phyloP scores from a whole-genome alignment of 2,888 invertebrate species.

The Apotomis capreana region DNA sequence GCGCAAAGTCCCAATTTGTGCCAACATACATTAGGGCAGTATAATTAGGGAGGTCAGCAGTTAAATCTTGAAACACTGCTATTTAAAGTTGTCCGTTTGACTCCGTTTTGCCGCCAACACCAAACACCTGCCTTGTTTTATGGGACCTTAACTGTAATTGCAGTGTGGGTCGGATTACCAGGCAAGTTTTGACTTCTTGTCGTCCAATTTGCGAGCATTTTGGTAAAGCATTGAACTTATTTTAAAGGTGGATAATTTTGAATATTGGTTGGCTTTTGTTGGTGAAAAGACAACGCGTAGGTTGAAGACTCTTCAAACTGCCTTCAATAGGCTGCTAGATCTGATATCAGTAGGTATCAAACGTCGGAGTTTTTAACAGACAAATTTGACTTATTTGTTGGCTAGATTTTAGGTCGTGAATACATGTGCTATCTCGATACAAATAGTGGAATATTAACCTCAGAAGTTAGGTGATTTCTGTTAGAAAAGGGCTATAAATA shows the following conservation, averaged over 20 bases:
- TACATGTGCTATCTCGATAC: no score
- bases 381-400: no score
- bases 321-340: no score
- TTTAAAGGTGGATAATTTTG: neutral
- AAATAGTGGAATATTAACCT: neutral
- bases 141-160: constrained; percentile 16
- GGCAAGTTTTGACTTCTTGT: constrained; percentile 10
- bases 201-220: neutral
- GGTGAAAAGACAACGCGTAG: no score
- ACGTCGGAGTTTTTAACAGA: no score
- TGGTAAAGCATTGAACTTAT: neutral
- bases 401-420: no score
- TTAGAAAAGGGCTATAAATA: constrained; percentile 6
- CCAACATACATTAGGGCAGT: constrained; percentile 55
- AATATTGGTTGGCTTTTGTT: neutral
- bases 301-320: no score
- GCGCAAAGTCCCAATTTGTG: constrained; percentile 47
- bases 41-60: constrained; percentile 61
- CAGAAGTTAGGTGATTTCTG: neutral
- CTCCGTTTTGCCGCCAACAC: constrained; percentile 44
- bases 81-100: constrained; percentile 53
- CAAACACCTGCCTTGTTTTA: constrained; percentile 32
- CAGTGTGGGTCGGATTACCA: constrained; percentile 12
- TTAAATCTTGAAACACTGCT: constrained; percentile 60
- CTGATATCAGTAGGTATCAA: no score